phyloP scores from a whole-genome alignment of 2,888 invertebrate species.

The Linyphia triangularis region DNA sequence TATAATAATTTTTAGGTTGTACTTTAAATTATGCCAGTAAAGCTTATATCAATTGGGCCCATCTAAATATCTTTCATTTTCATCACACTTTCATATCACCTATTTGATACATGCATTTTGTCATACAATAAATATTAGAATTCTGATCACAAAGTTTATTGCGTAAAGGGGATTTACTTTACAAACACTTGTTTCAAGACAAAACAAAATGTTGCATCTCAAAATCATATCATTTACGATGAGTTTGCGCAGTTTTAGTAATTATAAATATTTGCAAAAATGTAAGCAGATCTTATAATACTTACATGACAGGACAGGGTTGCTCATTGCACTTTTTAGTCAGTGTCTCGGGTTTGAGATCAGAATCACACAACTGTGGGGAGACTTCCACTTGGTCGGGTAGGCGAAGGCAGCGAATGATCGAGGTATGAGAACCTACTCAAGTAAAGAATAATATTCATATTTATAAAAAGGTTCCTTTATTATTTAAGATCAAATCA shows the following conservation, averaged over 20 bases:
- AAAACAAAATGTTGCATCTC: no score
- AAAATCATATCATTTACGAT: no score
- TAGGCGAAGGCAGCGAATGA: conserved; percentile 90
- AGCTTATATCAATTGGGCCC: neutral
- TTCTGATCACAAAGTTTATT: no score
- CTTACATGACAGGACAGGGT: conserved; percentile 91
- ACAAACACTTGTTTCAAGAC: no score
- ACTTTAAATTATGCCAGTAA: neutral
- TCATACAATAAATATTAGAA: no score
- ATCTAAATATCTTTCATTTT: neutral
- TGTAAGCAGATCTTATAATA: neutral
- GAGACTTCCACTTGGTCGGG: conserved; percentile 92
- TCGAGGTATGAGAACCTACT: conserved; percentile 82
- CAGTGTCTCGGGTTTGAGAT: conserved; percentile 91
- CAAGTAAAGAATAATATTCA: neutral
- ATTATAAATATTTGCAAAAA: no score
- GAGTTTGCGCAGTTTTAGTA: no score
- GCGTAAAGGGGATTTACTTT: no score
- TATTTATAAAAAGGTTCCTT: no score
- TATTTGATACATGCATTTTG: no score
- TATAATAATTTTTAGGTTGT: neutral
- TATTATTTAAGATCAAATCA: no score
- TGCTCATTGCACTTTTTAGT: conserved; percentile 95
- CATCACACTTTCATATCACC: no score
- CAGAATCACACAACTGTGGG: conserved; percentile 91